Percentiles rank a stretch among this genome's conserved stretches.
Conservation (phyloP, 2,888 invertebrate species). For the Tetragonisca angustula region DNA sequence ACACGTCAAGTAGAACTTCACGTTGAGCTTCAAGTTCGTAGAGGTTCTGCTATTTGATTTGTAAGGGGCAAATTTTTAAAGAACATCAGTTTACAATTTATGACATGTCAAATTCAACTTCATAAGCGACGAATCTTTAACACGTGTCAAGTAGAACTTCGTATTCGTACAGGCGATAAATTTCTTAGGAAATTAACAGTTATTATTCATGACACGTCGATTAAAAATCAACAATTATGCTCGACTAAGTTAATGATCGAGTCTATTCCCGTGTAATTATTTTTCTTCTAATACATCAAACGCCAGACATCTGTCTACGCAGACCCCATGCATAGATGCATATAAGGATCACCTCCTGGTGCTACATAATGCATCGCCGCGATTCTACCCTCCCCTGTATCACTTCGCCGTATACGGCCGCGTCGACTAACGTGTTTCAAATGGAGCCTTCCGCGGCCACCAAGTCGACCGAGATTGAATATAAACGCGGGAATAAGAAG, state of each 20-base stretch:
- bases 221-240: too few species aligned
- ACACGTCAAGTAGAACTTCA: background rate
- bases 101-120: too few species aligned
- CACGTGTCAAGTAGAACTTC: too few species aligned
- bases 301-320: slow-evolving; percentile 37
- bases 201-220: too few species aligned
- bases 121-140: too few species aligned
- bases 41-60: too few species aligned
- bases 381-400: slow-evolving; percentile 52
- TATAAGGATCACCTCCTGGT: slow-evolving; percentile 78
- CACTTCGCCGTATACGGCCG: slow-evolving; percentile 56
- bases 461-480: slow-evolving; percentile 80
- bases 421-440: slow-evolving; percentile 81
- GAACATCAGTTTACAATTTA: too few species aligned
- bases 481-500: slow-evolving; percentile 84
- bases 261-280: background rate
- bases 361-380: slow-evolving; percentile 82
- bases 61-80: too few species aligned
- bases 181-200: too few species aligned
- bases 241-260: background rate
- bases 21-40: background rate
- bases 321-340: slow-evolving; percentile 79
- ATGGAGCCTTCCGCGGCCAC: slow-evolving; percentile 80
- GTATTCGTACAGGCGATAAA: too few species aligned
- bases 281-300: background rate